Evolutionary conservation across 2,888 invertebrate species (phyloP), one percentile per base, ranked within the genome.

Genomic region (Trachelus tabidus): DNA sequence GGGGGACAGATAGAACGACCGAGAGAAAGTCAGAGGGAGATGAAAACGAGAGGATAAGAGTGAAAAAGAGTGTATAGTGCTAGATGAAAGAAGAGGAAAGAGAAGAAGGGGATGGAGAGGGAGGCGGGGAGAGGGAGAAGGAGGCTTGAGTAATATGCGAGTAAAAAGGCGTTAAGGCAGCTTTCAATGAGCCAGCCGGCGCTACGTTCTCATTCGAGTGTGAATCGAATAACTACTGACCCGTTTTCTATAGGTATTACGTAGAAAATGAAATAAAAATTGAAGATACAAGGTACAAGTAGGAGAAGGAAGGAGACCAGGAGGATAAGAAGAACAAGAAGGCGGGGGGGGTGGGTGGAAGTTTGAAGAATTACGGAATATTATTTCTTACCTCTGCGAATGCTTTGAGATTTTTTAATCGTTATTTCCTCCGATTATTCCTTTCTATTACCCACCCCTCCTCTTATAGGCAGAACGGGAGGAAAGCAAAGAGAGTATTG

Each of bases 191-290:
- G 30, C 73, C 56, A 77, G 75, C 75, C 76, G 81, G 75, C 77
- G 23, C 23, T 56, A 56, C 23, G 80, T 82, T 82, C 79, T 79
- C 78, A 76, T 82, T 82, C 83, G 84, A 82, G 80, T 83, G 82
- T 77, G 80, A 83, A 83, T 79, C 76, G 84, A 79, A 83, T 81
- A 85, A 85, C 81, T 81, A 83, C 80, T 75, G 34, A 30, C 35
- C 33, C 69, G 75, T 75, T 73, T 76, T 80, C 76, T 75, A 68
- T 77, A 77, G 37, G 30, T 34, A 73, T 73, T 68, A 69, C 35
- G 30, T 34, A 40, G 77, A 77, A 75, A 74, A 84, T 30, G 79
- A 77, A 73, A 69, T 37, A 33, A 68, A 78, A 77, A 34, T 71
- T 23, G 12, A 34, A 71, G 71, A 1, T 56, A 56, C 56, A 2